Percentiles rank a stretch among this genome's conserved stretches.
phyloP scores from a whole-genome alignment of 2,113 vertebrate genomes.

The Fregetta grallaria region DNA sequence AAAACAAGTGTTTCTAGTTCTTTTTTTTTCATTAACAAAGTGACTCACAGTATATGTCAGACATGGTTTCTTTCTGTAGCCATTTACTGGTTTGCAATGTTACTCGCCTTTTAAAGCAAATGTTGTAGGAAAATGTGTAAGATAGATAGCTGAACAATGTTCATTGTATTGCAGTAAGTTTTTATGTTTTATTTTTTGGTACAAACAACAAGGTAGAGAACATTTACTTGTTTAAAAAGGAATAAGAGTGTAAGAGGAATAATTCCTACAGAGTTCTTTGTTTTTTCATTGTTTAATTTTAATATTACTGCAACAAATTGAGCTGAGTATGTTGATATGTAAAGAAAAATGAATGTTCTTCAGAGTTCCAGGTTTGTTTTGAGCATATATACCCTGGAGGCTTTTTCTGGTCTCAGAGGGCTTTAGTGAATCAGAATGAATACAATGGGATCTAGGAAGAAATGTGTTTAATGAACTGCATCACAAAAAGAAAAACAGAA shows the following conservation, averaged over 20 bases:
- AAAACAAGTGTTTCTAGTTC: background rate
- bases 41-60: conserved; percentile 6
- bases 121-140: background rate
- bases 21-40: background rate
- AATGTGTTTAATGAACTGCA: conserved; percentile 32
- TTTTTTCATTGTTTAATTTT: conserved; percentile 39
- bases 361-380: conserved; percentile 35
- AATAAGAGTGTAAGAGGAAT: background rate
- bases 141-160: background rate
- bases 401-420: conserved; percentile 20
- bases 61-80: background rate
- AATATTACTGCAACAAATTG: conserved; percentile 49
- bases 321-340: conserved; percentile 20
- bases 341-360: conserved; percentile 19
- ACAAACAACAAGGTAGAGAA: background rate
- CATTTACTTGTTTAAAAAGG: conserved; percentile 40
- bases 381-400: background rate
- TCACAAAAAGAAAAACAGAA: conserved; percentile 27
- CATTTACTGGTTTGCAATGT: background rate
- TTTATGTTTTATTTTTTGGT: background rate
- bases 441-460: background rate
- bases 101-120: background rate
- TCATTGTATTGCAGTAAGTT: background rate
- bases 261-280: background rate
- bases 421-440: conserved; percentile 38